Conservation (phyloP, 2,797 vertebrate species). For the Mus minutoides region DNA sequence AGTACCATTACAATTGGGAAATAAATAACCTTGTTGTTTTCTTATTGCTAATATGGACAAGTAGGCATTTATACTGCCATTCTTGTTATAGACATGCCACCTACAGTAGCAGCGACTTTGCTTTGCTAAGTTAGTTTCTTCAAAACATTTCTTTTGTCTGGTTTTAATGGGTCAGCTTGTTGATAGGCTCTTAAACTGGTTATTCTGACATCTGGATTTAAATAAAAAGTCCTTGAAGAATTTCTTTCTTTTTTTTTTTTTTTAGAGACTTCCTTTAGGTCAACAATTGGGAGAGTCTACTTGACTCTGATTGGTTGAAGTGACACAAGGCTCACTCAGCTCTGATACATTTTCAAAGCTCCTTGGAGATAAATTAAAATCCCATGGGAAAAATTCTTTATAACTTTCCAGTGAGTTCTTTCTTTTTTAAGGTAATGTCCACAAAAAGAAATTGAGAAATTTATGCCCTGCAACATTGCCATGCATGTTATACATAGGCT, state of each 20-base stretch:
- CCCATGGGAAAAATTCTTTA: neutral
- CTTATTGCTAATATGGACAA: neutral
- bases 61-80: neutral
- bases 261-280: conserved; percentile 40
- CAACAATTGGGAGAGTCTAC: conserved; percentile 38
- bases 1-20: neutral
- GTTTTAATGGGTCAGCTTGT: neutral
- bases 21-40: conserved; percentile 26
- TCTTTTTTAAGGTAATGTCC: neutral
- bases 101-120: neutral
- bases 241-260: conserved; percentile 53
- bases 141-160: neutral
- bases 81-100: neutral
- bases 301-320: conserved; percentile 46
- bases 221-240: conserved; percentile 20
- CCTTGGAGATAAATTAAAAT: neutral
- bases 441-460: neutral
- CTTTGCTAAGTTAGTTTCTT: neutral
- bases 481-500: neutral
- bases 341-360: neutral
- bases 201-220: neutral
- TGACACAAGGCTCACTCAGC: conserved; percentile 28
- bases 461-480: neutral
- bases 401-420: conserved; percentile 31
- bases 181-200: neutral